Percentiles rank a stretch among this genome's conserved stretches.
Conservation (phyloP, 2,888 invertebrate species). For the Tuta absoluta region DNA sequence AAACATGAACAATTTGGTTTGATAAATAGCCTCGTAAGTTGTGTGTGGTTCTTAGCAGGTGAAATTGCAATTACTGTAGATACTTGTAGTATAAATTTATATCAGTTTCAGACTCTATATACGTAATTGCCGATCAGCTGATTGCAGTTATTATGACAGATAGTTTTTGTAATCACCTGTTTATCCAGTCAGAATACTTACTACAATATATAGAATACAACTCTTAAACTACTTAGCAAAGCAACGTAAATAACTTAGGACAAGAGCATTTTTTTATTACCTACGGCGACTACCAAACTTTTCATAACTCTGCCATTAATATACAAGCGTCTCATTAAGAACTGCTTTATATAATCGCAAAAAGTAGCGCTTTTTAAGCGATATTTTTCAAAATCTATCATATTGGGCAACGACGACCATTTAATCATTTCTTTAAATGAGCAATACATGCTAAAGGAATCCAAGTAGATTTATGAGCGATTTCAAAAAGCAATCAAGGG, state of each 20-base stretch:
- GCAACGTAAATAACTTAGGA: slow-evolving; percentile 44
- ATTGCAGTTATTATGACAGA: too few relatives aligned
- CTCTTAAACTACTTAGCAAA: slow-evolving; percentile 35
- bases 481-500: slow-evolving; percentile 77
- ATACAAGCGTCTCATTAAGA: slow-evolving; percentile 52
- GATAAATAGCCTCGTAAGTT: not conserved
- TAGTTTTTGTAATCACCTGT: too few relatives aligned
- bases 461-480: slow-evolving; percentile 67
- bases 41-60: not conserved
- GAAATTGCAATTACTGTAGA: not conserved
- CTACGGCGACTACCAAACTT: slow-evolving; percentile 47
- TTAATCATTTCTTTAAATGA: slow-evolving; percentile 61
- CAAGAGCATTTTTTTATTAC: slow-evolving; percentile 55
- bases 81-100: too few relatives aligned
- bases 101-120: too few relatives aligned
- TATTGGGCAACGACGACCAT: slow-evolving; percentile 57
- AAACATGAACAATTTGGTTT: not conserved
- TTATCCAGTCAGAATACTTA: slow-evolving; percentile 45
- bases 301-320: slow-evolving; percentile 58
- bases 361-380: slow-evolving; percentile 41
- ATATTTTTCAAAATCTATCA: slow-evolving; percentile 48
- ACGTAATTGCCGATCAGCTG: too few relatives aligned
- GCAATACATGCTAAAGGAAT: slow-evolving; percentile 58
- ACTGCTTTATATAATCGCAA: slow-evolving; percentile 24
- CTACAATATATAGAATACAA: slow-evolving; percentile 50